phyloP scores from a whole-genome alignment of 2,888 invertebrate species.

The Sepioteuthis lessoniana region DNA sequence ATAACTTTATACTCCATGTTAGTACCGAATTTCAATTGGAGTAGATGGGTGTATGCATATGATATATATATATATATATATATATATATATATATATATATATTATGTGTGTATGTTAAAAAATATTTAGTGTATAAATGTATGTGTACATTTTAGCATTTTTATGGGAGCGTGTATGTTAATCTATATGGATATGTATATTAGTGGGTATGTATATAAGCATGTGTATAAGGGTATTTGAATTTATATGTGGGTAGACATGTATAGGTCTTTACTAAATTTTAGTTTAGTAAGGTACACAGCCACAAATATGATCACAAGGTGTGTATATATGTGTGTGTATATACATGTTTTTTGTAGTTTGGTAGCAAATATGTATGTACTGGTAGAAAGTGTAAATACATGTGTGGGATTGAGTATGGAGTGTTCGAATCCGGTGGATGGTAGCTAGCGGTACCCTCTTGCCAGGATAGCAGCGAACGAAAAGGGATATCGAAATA shows the following conservation, averaged over 20 bases:
- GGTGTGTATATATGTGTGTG: too few species aligned
- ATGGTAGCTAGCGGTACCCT: not conserved
- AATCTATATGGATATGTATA: not conserved
- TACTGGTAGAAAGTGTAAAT: not conserved
- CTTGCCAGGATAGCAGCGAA: not conserved
- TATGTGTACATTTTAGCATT: too few species aligned
- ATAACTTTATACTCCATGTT: not conserved
- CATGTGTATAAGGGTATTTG: not conserved
- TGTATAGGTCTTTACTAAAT: not conserved
- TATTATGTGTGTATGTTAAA: not conserved
- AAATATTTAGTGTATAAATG: too few species aligned
- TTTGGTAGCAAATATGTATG: not conserved
- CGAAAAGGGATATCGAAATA: not conserved
- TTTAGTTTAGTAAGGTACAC: not conserved
- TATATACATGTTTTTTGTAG: too few species aligned
- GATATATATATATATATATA: not conserved
- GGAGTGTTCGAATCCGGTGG: not conserved
- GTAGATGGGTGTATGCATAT: not conserved
- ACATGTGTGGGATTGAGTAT: not conserved
- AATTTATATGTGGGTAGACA: not conserved
- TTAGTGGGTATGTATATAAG: too few species aligned
- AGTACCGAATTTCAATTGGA: not conserved
- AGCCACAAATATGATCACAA: too few species aligned
- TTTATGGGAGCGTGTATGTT: not conserved
- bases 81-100: not conserved